phyloP scores from a whole-genome alignment of 2,797 vertebrate genomes.

The Pangasius krempfi region DNA sequence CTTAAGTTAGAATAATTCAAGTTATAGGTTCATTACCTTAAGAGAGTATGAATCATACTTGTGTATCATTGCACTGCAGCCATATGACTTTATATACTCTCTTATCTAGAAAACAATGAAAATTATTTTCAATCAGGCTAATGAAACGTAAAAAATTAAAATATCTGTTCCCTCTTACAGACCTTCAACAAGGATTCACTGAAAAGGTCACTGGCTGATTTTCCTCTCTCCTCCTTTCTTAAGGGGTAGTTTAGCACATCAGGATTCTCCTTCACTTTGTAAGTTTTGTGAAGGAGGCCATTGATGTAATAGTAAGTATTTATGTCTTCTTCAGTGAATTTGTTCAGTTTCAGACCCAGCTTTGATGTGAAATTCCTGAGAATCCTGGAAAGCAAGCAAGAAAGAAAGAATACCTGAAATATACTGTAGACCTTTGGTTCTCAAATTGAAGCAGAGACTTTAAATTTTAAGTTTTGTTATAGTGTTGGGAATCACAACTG shows the following conservation, averaged over 20 bases:
- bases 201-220: constrained; percentile 72
- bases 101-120: constrained; percentile 66
- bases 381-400: constrained; percentile 69
- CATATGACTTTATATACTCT: constrained; percentile 68
- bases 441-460: no score
- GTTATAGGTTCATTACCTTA: constrained; percentile 66
- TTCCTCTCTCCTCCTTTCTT: constrained; percentile 70
- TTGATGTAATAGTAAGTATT: constrained; percentile 83
- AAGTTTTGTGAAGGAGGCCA: constrained; percentile 64
- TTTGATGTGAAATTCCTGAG: constrained; percentile 68
- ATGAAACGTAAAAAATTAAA: not conserved
- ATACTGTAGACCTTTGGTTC: not conserved
- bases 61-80: constrained; percentile 69
- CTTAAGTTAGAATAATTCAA: not conserved
- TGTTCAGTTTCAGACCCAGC: constrained; percentile 70
- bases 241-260: constrained; percentile 75
- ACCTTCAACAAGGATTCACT: constrained; percentile 77
- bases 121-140: not conserved
- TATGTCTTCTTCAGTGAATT: constrained; percentile 72
- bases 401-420: not conserved
- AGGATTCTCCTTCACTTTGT: constrained; percentile 73
- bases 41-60: constrained; percentile 80
- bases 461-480: not conserved
- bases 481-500: not conserved
- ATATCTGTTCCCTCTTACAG: constrained; percentile 19